phyloP scores from a whole-genome alignment of 2,113 vertebrate species.

The Osmerus mordax region DNA sequence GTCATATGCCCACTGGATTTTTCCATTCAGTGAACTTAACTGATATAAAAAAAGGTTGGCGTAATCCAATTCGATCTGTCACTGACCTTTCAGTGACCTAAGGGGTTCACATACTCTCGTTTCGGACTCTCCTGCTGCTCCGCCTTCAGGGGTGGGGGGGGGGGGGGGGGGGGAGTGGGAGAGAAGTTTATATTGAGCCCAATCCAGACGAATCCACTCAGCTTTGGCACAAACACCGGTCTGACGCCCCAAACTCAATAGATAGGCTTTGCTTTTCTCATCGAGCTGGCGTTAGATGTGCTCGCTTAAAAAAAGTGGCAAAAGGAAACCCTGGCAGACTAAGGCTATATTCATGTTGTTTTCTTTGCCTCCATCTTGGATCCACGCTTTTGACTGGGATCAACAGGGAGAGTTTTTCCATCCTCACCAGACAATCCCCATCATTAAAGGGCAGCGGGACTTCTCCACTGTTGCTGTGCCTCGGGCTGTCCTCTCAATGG shows the following conservation, averaged over 20 bases:
- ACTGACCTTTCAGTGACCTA: not conserved
- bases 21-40: too few species aligned
- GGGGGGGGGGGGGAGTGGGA: not conserved
- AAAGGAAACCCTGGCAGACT: conserved; percentile 47
- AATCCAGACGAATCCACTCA: conserved; percentile 23
- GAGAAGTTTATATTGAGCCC: conserved; percentile 38
- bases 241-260: conserved; percentile 4
- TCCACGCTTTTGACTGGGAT: conserved; percentile 34
- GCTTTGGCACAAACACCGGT: conserved; percentile 23
- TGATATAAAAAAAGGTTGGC: too few species aligned
- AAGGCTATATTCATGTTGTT: conserved; percentile 39
- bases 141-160: not conserved
- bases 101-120: not conserved
- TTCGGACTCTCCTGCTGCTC: not conserved
- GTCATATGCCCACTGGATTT: too few species aligned
- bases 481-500: conserved; percentile 6
- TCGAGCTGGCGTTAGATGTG: conserved; percentile 25
- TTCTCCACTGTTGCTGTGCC: conserved; percentile 27
- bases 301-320: conserved; percentile 38
- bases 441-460: conserved; percentile 21
- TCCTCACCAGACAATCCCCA: conserved; percentile 20
- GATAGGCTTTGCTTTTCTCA: conserved; percentile 28
- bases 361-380: conserved; percentile 49
- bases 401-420: conserved; percentile 19
- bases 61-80: not conserved